Base-by-base conservation (phyloP, 1,140 invertebrate species). In the Babylonia areolata region DNA sequence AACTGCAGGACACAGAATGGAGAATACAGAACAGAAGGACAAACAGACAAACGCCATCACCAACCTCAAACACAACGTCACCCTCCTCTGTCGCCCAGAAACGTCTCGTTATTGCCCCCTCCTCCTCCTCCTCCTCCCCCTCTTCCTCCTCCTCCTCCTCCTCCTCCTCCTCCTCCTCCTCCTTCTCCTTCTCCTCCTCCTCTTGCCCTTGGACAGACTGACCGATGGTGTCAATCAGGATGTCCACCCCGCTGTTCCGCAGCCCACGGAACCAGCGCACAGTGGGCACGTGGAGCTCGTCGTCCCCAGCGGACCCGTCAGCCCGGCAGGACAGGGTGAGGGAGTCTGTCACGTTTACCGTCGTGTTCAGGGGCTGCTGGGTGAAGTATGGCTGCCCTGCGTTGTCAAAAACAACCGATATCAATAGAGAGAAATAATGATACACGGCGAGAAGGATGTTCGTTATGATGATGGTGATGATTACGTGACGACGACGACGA, bases 381-480 rank as follows among this genome's bases (percentile, higher is more conserved):
- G 78, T 80, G 78, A 80, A 80, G 46, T 54, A 80, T 28, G 78
- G 78, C 31, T 80, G 42, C 28, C 78, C 78, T 80, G 78, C 3
- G 33, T 75, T 6, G 28, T 64, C 5, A 64, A 5, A n/a, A 23
- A 64, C 15, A 64, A 23, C 9, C 9, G 46, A 17, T 51, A 51
- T 9, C 46, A 2, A 0, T 51, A 15, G 9, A 51, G 46, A 9
- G 9, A 12, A 17, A 51, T 51, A 17, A 2, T 51, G 46, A 51
- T 17, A 17, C 9, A 51, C 17, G 46, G 17, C 17, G 46, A 51
- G 9, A 17, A 51, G 9, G 46, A 51, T 51, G 46, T 12, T 51
- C 9, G 17, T 51, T 9, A 51, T 3, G 46, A 51, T 51, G 46
- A 51, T 51, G 46, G 17, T 51, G 46, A 51, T 51, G 46, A 51